phyloP scores from a whole-genome alignment of 1,140 invertebrate species.

The Euura saliciscinereae region DNA sequence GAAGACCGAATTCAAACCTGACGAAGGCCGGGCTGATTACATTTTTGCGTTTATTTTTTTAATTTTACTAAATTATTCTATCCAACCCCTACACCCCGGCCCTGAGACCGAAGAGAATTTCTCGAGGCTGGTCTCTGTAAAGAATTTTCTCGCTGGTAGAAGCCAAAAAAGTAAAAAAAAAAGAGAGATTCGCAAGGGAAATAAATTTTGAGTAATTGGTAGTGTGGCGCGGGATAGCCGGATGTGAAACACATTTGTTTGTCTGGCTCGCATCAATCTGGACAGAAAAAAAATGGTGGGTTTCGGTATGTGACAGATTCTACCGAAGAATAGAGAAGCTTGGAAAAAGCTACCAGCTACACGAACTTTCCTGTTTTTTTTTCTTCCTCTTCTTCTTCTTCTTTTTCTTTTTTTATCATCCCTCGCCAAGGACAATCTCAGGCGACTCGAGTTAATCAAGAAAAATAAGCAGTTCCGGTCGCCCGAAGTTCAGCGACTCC shows the following conservation, averaged over 20 bases:
- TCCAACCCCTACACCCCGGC: not conserved
- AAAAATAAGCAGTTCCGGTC: constrained; percentile 24
- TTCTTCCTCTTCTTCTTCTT: constrained; percentile 12
- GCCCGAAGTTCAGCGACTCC: not conserved
- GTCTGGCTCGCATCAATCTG: not conserved
- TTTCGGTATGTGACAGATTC: not conserved
- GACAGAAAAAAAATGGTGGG: constrained; percentile 9
- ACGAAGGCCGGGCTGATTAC: constrained; percentile 6
- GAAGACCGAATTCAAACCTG: constrained; percentile 1
- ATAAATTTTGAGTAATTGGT: not conserved
- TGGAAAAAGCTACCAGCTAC: not conserved
- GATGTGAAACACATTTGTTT: not conserved
- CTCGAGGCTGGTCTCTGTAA: not conserved
- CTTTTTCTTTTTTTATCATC: constrained; percentile 9
- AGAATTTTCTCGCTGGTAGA: not conserved
- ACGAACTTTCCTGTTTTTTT: constrained; percentile 10
- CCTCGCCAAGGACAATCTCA: constrained; percentile 8
- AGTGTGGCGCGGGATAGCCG: not conserved
- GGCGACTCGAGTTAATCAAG: constrained; percentile 19
- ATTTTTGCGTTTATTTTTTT: constrained; percentile 7
- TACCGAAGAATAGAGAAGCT: constrained; percentile 9
- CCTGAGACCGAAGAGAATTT: not conserved
- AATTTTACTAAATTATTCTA: constrained; percentile 10
- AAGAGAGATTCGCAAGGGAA: not conserved
- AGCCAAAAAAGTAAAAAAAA: not conserved